Conservation (phyloP, 2,113 vertebrate genomes). For the Phocoena phocoena region DNA sequence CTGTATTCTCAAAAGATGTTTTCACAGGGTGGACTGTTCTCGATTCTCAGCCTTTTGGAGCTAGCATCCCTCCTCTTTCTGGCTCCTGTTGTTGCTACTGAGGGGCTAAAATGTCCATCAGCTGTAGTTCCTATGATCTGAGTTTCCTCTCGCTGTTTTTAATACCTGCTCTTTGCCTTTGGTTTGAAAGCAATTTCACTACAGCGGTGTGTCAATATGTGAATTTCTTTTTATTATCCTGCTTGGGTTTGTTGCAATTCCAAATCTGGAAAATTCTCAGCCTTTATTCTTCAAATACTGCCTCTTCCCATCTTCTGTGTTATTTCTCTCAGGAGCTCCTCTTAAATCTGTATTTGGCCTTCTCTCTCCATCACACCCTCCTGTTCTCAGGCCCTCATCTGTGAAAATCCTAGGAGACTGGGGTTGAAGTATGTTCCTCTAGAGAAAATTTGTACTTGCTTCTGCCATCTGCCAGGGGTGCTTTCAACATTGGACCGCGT, state of each 20-base stretch:
- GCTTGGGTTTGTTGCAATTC: not conserved
- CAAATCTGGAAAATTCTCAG: not conserved
- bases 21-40: not conserved
- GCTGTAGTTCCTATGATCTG: not conserved
- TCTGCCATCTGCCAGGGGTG: not conserved
- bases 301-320: not conserved
- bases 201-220: not conserved
- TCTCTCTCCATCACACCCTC: not conserved
- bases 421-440: not conserved
- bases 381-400: not conserved
- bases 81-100: not conserved
- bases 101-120: not conserved
- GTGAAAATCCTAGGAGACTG: not conserved
- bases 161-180: constrained; percentile 21
- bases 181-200: not conserved
- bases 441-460: not conserved
- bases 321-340: not conserved
- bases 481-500: not conserved
- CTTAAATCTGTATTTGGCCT: not conserved
- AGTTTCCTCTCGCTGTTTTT: constrained; percentile 1
- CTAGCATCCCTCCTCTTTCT: not conserved
- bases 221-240: constrained; percentile 1
- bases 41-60: not conserved
- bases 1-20: not conserved
- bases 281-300: not conserved